Conservation (phyloP, 2,888 invertebrate species). For the Mechanitis mazaeus region DNA sequence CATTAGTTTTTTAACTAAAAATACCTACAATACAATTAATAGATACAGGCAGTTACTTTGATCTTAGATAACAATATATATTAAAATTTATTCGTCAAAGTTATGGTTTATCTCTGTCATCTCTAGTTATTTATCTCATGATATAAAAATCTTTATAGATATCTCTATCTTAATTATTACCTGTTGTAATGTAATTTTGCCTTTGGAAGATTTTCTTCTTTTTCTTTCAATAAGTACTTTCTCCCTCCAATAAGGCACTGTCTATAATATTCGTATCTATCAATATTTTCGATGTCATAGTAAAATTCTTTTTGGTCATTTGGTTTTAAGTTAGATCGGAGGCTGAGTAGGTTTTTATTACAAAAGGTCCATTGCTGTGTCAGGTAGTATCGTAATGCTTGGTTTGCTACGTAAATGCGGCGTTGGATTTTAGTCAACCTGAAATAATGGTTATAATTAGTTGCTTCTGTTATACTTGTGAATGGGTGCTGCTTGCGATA, state of each 20-base stretch:
- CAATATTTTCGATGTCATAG: constrained; percentile 74
- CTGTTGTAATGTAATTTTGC: constrained; percentile 71
- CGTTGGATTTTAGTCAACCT: constrained; percentile 88
- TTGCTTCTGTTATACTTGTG: too few relatives aligned
- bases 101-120: too few relatives aligned
- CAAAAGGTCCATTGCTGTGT: constrained; percentile 86
- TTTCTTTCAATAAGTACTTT: constrained; percentile 72
- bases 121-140: too few relatives aligned
- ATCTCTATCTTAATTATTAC: constrained; percentile 44
- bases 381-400: constrained; percentile 84
- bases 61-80: too few relatives aligned
- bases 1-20: background rate
- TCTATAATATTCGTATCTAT: constrained; percentile 69
- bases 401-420: constrained; percentile 85
- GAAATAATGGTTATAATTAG: constrained; percentile 26
- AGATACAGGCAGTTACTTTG: too few relatives aligned
- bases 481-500: too few relatives aligned
- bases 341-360: constrained; percentile 55
- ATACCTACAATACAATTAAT: background rate
- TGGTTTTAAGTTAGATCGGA: constrained; percentile 68
- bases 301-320: constrained; percentile 76
- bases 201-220: constrained; percentile 71
- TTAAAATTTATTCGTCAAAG: too few relatives aligned
- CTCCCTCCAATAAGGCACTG: constrained; percentile 79
- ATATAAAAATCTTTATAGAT: too few relatives aligned